Evolutionary conservation across 30 jellyfish, hydroid and myxozoan genomes (phyloP), one percentile per base, ranked within the genome.

Genomic region (Haliclystus octoradiatus): DNA sequence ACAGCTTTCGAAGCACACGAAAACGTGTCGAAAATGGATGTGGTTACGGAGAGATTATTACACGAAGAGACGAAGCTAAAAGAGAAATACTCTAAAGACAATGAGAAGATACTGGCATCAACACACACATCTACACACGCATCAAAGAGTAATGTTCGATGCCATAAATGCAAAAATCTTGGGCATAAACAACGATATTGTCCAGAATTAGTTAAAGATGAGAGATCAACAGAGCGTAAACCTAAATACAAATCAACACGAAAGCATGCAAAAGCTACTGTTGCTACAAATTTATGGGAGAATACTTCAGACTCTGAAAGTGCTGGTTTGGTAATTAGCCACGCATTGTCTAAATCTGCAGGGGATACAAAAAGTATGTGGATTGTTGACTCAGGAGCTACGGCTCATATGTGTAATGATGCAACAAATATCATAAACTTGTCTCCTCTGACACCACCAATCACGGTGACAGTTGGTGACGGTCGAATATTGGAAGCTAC

Each of bases 311-410:
- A 53, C 5, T 31, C 32, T 2, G 77, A 40, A 19, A 40, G 57
- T 40, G 57, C 57, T 40, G 57, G 57, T 19, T 9, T 40, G 9
- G 57, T 40, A 19, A 19, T 40, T 40, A 19, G 57, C 19, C 57
- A 15, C 50, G 82, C 70, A 32, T 53, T 71, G 34, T 67, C 28
- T 28, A 34, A 29, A 29, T 47, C 63, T 5, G 27, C 27, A 9
- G 26, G 27, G 51, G 70, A 26, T 15, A 26, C 73, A 34, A 52
- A 64, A 33, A 66, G 62, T 19, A 70, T 26, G 49, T 79, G 85
- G 85, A 68, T 62, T 31, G 63, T 79, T 9, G 93, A 79, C 70
- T 79, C 94, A n/a, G 92, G 82, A 4, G 84, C 84, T 27, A 50
- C 92, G 1, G 28, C 72, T 29, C 85, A 31, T 53, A 73, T 80